These are phyloP conservation scores for Polypterus bichir DNA, from an alignment of 2,113 vertebrate genomes.

Conservation along the genomic window DNA sequence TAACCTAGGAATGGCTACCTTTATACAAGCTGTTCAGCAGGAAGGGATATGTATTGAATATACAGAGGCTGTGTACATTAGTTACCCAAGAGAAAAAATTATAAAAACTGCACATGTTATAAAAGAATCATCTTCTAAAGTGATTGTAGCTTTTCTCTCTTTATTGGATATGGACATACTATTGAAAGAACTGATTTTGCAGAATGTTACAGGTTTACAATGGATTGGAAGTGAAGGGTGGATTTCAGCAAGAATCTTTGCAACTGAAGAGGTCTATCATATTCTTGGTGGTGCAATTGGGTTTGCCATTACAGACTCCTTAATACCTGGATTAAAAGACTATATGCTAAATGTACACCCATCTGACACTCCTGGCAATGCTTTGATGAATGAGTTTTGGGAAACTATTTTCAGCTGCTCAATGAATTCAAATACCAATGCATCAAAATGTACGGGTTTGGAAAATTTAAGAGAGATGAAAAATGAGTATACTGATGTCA, in stretches of 20 bases:
- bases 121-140: neutral
- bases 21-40: conserved; percentile 3
- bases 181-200: neutral
- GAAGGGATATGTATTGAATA: conserved; percentile 10
- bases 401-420: conserved; percentile 6
- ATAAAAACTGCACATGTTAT: neutral
- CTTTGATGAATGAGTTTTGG: conserved; percentile 7
- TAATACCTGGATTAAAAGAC: conserved; percentile 31
- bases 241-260: conserved; percentile 34
- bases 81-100: neutral
- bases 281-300: conserved; percentile 9
- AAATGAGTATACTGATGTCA: conserved; percentile 44
- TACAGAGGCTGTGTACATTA: conserved; percentile 5
- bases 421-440: neutral
- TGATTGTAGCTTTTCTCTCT: conserved; percentile 4
- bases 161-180: neutral
- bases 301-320: conserved; percentile 2
- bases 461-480: conserved; percentile 5
- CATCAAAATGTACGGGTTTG: conserved; percentile 1
- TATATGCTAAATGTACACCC: conserved; percentile 3
- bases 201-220: conserved; percentile 44
- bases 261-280: neutral
- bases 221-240: conserved; percentile 59
- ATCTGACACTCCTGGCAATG: conserved; percentile 2
- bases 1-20: conserved; percentile 36